Evolutionary conservation across 2,113 vertebrate species (phyloP).

Genomic region (Patagioenas fasciata): DNA sequence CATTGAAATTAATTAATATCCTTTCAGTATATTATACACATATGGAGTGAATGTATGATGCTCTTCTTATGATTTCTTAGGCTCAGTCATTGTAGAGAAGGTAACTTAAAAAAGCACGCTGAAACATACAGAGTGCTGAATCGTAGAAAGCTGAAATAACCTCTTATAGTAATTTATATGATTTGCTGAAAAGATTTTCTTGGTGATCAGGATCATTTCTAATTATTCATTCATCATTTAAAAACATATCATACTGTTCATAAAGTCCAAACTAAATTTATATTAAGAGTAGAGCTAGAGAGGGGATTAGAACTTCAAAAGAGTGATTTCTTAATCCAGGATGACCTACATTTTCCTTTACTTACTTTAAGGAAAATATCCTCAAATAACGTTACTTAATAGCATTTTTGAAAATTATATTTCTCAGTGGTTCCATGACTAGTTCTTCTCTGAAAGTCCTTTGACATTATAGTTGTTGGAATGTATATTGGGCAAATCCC

Average conservation of each 20-base stretch:
- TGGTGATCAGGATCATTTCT: neutral
- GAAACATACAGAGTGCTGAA: neutral
- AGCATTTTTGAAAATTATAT: neutral
- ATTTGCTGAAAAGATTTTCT: neutral
- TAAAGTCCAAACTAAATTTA: neutral
- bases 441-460: neutral
- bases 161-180: neutral
- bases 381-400: neutral
- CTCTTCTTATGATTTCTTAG: neutral
- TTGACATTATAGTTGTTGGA: neutral
- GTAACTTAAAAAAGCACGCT: neutral
- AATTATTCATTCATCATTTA: neutral
- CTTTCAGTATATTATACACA: neutral
- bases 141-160: neutral
- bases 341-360: conserved; percentile 14
- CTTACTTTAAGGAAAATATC: neutral
- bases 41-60: neutral
- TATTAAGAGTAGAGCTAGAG: neutral
- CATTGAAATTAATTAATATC: neutral
- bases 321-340: neutral
- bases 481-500: neutral
- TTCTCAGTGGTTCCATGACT: neutral
- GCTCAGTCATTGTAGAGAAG: neutral
- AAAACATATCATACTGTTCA: neutral
- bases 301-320: conserved; percentile 20